Evolutionary conservation across 1,140 invertebrate species (phyloP).

Genomic region (Drosophila albomicans): DNA sequence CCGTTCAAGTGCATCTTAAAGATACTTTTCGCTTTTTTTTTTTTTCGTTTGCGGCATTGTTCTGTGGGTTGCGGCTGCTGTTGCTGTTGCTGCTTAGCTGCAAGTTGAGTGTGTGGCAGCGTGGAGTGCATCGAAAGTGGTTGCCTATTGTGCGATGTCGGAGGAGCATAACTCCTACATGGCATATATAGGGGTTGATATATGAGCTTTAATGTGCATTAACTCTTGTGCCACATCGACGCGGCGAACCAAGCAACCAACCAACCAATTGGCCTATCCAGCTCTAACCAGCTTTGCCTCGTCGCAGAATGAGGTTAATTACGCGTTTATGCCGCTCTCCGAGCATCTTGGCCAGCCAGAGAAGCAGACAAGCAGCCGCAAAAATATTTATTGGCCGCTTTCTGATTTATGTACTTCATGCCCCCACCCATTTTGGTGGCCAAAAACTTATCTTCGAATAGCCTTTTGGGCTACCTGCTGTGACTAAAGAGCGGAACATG

Average conservation of each 20-base stretch:
- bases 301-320: constrained; percentile 71
- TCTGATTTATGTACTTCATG: constrained; percentile 66
- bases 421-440: constrained; percentile 8
- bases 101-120: constrained; percentile 48
- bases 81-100: constrained; percentile 39
- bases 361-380: constrained; percentile 11
- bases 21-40: constrained; percentile 57
- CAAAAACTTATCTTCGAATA: not conserved
- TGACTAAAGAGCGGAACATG: constrained; percentile 32
- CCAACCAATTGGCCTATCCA: not conserved
- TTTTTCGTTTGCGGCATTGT: constrained; percentile 53
- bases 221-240: constrained; percentile 65
- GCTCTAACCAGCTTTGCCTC: constrained; percentile 14
- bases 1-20: constrained; percentile 81
- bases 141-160: constrained; percentile 52
- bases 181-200: constrained; percentile 65
- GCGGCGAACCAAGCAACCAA: no score
- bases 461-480: constrained; percentile 38
- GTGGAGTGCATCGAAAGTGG: constrained; percentile 29
- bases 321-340: constrained; percentile 68
- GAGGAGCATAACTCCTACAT: constrained; percentile 13
- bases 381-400: constrained; percentile 73
- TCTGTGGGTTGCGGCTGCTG: constrained; percentile 11
- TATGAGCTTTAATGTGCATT: constrained; percentile 79
- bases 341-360: constrained; percentile 32